Evolutionary conservation across 2,888 invertebrate genomes (phyloP).

Genomic region (Machimus atricapillus): DNA sequence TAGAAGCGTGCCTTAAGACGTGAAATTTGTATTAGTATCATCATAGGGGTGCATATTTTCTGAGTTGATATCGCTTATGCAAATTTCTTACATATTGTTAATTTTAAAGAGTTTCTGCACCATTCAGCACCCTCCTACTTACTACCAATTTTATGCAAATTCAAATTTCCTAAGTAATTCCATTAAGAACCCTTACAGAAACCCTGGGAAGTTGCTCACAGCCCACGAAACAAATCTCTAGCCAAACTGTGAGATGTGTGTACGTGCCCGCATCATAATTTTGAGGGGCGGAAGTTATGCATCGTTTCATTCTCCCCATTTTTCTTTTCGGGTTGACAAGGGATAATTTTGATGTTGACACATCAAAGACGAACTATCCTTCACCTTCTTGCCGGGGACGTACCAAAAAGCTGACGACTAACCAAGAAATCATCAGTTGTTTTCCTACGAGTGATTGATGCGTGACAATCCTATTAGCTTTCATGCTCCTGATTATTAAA

Average conservation of each 20-base stretch:
- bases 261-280: not conserved
- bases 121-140: not conserved
- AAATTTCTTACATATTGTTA: not conserved
- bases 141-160: not conserved
- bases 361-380: not conserved
- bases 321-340: not conserved
- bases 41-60: not conserved
- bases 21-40: not conserved
- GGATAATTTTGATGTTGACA: not conserved
- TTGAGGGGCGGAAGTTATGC: not conserved
- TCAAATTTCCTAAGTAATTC: not conserved
- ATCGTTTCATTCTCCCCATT: not conserved
- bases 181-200: not conserved
- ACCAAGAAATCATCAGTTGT: not conserved
- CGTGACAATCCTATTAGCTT: not conserved
- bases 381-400: not conserved
- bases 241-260: not conserved
- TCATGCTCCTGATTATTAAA: not conserved
- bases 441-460: not conserved
- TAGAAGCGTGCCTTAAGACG: not conserved
- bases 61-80: not conserved
- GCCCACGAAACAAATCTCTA: not conserved
- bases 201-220: not conserved
- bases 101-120: not conserved
- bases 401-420: not conserved